These are phyloP conservation scores for Labrus mixtus DNA, from an alignment of 2,113 vertebrate genomes.

Conservation along the genomic window DNA sequence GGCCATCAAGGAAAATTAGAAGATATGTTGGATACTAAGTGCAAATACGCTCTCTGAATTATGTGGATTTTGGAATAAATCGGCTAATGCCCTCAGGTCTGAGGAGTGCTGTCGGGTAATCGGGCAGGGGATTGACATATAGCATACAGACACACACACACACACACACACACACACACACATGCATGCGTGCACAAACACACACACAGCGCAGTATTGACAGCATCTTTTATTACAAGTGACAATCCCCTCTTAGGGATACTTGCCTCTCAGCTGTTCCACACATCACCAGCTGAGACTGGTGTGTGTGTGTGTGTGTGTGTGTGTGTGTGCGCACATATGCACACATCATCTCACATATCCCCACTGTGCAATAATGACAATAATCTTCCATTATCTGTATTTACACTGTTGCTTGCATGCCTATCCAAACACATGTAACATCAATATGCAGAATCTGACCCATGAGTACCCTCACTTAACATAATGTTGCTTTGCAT, in stretches of 20 bases:
- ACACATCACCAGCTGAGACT: slow-evolving; percentile 43
- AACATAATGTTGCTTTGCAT: slow-evolving; percentile 19
- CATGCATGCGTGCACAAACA: slow-evolving; percentile 11
- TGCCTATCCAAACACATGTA: slow-evolving; percentile 1
- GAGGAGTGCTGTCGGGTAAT: too few species aligned
- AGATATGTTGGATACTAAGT: too few species aligned
- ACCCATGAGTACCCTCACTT: background rate
- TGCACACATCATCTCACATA: slow-evolving; percentile 1
- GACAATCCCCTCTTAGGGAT: slow-evolving; percentile 44
- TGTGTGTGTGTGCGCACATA: background rate
- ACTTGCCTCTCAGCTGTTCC: slow-evolving; percentile 6
- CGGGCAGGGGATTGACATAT: too few species aligned
- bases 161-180: slow-evolving; percentile 8
- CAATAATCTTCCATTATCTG: background rate
- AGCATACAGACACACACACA: slow-evolving; percentile 19
- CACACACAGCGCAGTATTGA: slow-evolving; percentile 18
- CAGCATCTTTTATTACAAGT: slow-evolving; percentile 42
- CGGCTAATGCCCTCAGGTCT: too few species aligned
- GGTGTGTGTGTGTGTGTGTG: background rate
- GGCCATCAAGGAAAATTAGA: too few species aligned
- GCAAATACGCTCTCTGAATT: too few species aligned
- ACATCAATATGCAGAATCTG: background rate
- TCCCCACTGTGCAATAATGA: background rate
- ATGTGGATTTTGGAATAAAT: too few species aligned
- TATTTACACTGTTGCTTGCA: background rate